Evolutionary conservation across 2,888 invertebrate species (phyloP).

Genomic region (Sinohyriopsis cumingii): DNA sequence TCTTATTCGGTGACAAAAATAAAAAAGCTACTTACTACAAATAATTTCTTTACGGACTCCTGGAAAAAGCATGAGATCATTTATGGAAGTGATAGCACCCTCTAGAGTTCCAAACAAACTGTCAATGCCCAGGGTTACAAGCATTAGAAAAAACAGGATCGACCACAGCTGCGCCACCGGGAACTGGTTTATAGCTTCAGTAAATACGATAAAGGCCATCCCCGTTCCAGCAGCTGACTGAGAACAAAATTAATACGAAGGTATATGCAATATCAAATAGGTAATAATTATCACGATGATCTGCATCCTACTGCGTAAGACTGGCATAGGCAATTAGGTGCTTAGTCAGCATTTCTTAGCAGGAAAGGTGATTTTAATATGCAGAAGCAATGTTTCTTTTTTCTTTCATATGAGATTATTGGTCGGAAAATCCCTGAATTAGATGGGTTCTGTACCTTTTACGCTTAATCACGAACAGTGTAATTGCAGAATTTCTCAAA

Average conservation of each 20-base stretch:
- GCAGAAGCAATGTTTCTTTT: no score
- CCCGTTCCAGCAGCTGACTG: conserved; percentile 97
- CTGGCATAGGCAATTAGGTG: no score
- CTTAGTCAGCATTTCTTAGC: no score
- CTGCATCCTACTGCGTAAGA: no score
- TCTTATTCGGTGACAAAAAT: no score
- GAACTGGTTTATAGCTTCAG: conserved; percentile 94
- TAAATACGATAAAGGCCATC: conserved; percentile 95
- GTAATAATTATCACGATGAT: no score
- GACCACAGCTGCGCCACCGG: conserved; percentile 97
- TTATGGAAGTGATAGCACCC: conserved; percentile 95
- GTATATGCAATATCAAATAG: background rate
- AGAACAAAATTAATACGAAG: conserved; percentile 42
- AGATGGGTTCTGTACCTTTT: no score
- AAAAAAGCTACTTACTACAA: conserved; percentile 42
- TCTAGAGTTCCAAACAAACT: conserved; percentile 97
- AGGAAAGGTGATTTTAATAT: no score
- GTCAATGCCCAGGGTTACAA: conserved; percentile 91
- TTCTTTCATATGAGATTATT: no score
- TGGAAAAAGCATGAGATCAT: conserved; percentile 90
- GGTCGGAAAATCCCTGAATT: no score
- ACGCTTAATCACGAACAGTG: no score
- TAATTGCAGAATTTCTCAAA: no score
- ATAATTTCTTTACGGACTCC: conserved; percentile 51
- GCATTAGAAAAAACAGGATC: conserved; percentile 95